These are phyloP conservation scores for Triplophysa yarkandensis DNA, from an alignment of 2,797 vertebrate species.

Conservation along the genomic window DNA sequence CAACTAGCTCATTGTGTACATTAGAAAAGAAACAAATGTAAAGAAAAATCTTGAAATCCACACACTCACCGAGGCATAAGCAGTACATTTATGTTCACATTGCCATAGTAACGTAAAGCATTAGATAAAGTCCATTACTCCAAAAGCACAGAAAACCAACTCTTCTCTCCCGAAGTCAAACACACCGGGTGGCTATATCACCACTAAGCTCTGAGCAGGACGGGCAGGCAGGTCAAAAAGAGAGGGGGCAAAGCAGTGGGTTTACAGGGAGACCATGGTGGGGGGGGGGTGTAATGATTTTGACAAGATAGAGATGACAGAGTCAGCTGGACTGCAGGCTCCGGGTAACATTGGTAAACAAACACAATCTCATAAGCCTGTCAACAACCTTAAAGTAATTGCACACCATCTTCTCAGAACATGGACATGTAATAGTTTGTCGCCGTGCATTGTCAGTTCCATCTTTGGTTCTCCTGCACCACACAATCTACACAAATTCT, in stretches of 20 bases:
- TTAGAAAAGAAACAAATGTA: not conserved
- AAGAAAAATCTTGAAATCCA: not conserved
- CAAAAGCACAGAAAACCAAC: constrained; percentile 10
- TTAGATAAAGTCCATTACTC: constrained; percentile 7
- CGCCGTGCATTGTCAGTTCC: too few species aligned
- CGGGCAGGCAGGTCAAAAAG: constrained; percentile 23
- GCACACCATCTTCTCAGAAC: constrained; percentile 31
- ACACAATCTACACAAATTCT: too few species aligned
- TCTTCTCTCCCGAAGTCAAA: constrained; percentile 42
- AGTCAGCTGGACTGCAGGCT: constrained; percentile 61
- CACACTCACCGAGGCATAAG: constrained; percentile 40
- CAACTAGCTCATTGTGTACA: not conserved
- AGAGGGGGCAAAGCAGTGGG: constrained; percentile 18
- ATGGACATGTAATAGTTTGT: not conserved
- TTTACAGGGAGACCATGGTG: not conserved
- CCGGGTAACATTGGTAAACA: constrained; percentile 71
- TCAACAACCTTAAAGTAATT: constrained; percentile 25
- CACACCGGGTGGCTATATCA: constrained; percentile 41
- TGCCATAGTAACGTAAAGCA: constrained; percentile 1
- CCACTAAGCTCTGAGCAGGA: constrained; percentile 34
- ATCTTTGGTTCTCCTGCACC: too few species aligned
- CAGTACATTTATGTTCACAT: not conserved
- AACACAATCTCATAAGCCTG: constrained; percentile 54
- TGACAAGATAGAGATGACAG: constrained; percentile 51
- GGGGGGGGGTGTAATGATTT: constrained; percentile 29